Conservation (phyloP, 2,113 vertebrate species). For the Apteryx mantelli region DNA sequence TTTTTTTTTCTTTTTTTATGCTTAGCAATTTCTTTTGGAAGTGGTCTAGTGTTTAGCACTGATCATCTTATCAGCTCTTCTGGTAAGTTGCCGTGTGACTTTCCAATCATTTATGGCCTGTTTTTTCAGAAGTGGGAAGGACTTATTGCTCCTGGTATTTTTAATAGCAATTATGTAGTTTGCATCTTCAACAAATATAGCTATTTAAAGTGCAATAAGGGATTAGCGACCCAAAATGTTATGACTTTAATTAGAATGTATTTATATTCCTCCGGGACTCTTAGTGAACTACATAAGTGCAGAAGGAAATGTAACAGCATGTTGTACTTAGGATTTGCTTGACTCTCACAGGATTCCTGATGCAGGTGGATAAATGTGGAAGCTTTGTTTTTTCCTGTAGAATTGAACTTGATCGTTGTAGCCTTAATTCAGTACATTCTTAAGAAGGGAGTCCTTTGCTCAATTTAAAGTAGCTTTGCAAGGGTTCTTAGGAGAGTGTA, state of each 20-base stretch:
- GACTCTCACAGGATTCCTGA: background rate
- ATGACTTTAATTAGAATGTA: background rate
- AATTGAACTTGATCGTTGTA: background rate
- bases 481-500: background rate
- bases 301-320: background rate
- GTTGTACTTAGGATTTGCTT: background rate
- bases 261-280: background rate
- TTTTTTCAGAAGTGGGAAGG: background rate
- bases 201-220: background rate
- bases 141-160: background rate
- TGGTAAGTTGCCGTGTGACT: background rate
- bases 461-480: background rate
- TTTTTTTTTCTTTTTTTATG: background rate
- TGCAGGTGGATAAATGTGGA: background rate
- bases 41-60: background rate
- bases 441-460: background rate
- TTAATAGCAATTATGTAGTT: background rate
- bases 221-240: background rate
- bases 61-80: background rate
- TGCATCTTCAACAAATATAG: background rate
- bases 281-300: fast-evolving
- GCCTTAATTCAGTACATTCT: background rate
- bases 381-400: background rate
- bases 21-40: background rate
- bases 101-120: background rate